These are phyloP conservation scores for Mesopsocus fuscifrons DNA, from an alignment of 2,888 invertebrate species.

Conservation along the genomic window DNA sequence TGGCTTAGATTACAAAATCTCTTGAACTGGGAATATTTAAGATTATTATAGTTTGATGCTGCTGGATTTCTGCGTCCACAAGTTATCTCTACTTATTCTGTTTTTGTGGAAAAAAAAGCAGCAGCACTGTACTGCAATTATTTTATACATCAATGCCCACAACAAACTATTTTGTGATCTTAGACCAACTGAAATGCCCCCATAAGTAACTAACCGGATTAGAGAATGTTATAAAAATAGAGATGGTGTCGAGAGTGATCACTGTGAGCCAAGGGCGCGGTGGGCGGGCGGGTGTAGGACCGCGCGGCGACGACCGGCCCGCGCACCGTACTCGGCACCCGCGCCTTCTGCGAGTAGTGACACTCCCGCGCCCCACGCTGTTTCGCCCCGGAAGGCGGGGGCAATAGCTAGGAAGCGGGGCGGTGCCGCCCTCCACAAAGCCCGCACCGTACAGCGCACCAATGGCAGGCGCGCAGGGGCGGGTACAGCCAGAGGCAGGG, in stretches of 20 bases:
- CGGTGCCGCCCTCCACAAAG: constrained; percentile 65
- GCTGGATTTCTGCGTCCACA: too few relatives aligned
- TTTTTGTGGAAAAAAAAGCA: too few relatives aligned
- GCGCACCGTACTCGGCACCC: neutral
- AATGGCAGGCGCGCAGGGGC: constrained; percentile 67
- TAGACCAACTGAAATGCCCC: too few relatives aligned
- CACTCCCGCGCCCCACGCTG: neutral
- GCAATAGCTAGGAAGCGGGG: constrained; percentile 16
- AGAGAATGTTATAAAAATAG: constrained; percentile 8
- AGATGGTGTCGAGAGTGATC: constrained; percentile 9
- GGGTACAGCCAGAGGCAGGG: constrained; percentile 92
- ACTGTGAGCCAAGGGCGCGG: neutral
- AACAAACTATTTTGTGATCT: too few relatives aligned
- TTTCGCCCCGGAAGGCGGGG: constrained; percentile 7
- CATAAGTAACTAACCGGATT: neutral
- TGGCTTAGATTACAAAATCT: too few relatives aligned
- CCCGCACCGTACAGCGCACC: constrained; percentile 60
- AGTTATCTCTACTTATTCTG: too few relatives aligned
- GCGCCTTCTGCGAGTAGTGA: neutral
- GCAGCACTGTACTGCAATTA: too few relatives aligned
- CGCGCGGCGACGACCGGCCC: constrained; percentile 4
- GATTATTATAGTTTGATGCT: too few relatives aligned
- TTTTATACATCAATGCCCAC: too few relatives aligned
- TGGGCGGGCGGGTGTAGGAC: constrained; percentile 2
- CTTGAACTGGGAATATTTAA: too few relatives aligned